Percentiles rank a stretch among this genome's conserved stretches.
Evolutionary conservation across 2,113 vertebrate species (phyloP).

Genomic region (Laticauda colubrina): DNA sequence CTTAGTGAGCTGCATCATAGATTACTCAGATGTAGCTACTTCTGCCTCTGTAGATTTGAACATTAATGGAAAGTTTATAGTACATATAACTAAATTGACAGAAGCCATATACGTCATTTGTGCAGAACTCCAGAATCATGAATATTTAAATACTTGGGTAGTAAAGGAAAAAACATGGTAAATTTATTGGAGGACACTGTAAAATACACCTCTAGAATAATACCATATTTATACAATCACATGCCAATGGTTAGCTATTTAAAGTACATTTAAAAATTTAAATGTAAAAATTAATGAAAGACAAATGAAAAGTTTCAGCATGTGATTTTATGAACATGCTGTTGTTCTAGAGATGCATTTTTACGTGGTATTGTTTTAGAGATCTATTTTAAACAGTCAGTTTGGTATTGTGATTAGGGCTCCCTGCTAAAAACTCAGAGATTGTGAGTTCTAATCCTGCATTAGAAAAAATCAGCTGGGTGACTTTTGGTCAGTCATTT

Average conservation of each 20-base stretch:
- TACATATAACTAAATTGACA: neutral
- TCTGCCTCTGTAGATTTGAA: neutral
- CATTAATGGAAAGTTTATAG: neutral
- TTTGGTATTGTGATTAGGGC: neutral
- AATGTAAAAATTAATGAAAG: neutral
- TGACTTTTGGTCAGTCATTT: neutral
- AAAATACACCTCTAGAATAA: neutral
- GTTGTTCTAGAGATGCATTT: neutral
- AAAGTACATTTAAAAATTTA: neutral
- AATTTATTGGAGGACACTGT: neutral
- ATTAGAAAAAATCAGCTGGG: neutral
- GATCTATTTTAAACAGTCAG: neutral
- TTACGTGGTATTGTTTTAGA: neutral
- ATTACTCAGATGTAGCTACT: neutral
- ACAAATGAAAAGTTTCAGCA: neutral
- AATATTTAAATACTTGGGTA: neutral
- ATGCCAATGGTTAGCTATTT: neutral
- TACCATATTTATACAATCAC: neutral
- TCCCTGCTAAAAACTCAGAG: neutral
- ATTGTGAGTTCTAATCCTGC: neutral
- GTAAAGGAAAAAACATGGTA: neutral
- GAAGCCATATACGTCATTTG: neutral
- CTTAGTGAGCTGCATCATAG: neutral
- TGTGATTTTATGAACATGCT: neutral
- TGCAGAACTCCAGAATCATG: neutral